Evolutionary conservation across 2,797 vertebrate species (phyloP), one percentile per base, ranked within the genome.

Genomic region (Craterocephalus amniculus): DNA sequence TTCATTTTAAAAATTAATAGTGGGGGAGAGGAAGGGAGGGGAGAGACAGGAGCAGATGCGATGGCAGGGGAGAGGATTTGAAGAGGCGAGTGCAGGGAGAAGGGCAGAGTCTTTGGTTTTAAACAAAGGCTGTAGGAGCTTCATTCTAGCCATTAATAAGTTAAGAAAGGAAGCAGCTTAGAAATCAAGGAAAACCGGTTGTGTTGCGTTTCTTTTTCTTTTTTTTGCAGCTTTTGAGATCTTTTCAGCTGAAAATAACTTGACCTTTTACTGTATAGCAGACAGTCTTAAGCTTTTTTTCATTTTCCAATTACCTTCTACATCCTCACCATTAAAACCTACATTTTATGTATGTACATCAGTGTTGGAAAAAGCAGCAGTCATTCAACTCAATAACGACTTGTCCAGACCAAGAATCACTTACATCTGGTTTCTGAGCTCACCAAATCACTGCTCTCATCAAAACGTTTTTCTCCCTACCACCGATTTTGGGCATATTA

Each of bases 141-240:
- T 73, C 85, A 80, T 84, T 76, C 83, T 59, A 32, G 54, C 38
- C 58, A 80, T 86, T 52, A 84, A 87, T 80, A 85, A 88, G 83
- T 83, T 27, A 79, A 63, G 58, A 80, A 85, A 78, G 55, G 54
- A 29, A 70, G 36, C 20, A 54, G 62, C 66, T 75, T 58, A 60
- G 20, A 66, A 78, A 63, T 58, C 43, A 67, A 16, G 43, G 27
- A 62, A n/a, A 61, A 3, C 14, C 20, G 6, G 3, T n/a, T 4
- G 13, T 6, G 13, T 56, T 45, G 38, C 38, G 18, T 40, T 18
- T 40, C 38, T 34, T 31, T 31, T n/a, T n/a, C n/a, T n/a, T 36
- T 8, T 36, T 35, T 35, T 32, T 11, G 20, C 14, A 27, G 56
- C 6, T 5, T 9, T 8, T 34, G 2, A 61, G 18, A 14, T 61